Evolutionary conservation across 2,797 vertebrate genomes (phyloP).

Genomic region (Microtus agrestis): DNA sequence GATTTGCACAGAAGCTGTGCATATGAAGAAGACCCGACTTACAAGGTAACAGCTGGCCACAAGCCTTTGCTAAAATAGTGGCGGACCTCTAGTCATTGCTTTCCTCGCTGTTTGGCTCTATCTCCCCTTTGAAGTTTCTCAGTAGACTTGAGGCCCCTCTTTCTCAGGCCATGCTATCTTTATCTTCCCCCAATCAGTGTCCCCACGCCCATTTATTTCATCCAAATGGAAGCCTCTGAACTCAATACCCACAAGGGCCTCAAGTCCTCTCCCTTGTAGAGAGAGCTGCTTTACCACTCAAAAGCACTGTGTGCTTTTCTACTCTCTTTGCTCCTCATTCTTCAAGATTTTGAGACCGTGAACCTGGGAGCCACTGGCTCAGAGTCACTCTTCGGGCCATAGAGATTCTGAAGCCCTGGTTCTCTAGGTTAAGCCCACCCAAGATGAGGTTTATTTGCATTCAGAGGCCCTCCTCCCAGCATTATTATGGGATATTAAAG

Average conservation of each 20-base stretch:
- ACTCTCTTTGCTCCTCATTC: neutral
- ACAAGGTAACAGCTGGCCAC: neutral
- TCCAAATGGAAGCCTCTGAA: neutral
- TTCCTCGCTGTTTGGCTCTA: neutral
- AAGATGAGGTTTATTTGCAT: neutral
- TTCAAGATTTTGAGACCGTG: neutral
- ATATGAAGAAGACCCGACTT: neutral
- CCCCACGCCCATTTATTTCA: neutral
- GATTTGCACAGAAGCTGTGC: neutral
- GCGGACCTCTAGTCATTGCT: neutral
- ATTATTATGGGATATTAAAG: slow-evolving; percentile 47
- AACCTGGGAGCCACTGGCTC: neutral
- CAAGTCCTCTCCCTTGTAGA: neutral
- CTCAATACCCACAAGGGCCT: neutral
- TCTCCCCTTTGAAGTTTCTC: neutral
- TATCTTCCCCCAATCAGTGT: neutral
- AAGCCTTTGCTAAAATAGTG: no score
- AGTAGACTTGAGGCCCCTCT: neutral
- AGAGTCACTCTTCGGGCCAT: neutral
- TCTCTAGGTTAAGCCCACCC: neutral
- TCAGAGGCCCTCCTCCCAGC: neutral
- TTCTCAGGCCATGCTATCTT: neutral
- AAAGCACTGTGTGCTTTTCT: no score
- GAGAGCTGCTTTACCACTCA: neutral
- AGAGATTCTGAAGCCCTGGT: neutral